These are phyloP conservation scores for Nezara viridula DNA, from an alignment of 2,888 invertebrate genomes.

Conservation along the genomic window DNA sequence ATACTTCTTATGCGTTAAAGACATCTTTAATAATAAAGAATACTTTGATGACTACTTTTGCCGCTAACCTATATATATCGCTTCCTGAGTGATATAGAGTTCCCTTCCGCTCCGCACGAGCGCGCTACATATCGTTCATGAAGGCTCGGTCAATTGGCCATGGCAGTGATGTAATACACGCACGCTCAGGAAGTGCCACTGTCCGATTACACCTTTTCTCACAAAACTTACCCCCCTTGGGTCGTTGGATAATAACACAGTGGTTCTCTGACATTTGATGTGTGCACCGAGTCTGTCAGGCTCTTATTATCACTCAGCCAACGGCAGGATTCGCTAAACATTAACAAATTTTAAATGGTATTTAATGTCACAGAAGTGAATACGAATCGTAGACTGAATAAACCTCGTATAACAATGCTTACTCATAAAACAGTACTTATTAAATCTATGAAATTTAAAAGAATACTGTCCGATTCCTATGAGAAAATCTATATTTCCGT, in stretches of 20 bases:
- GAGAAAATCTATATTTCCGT: no score
- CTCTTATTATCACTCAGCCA: not conserved
- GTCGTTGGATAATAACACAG: not conserved
- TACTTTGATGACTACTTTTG: not conserved
- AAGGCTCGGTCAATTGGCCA: conserved; percentile 33
- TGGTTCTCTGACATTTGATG: not conserved
- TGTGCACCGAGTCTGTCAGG: not conserved
- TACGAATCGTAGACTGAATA: no score
- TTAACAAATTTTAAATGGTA: no score
- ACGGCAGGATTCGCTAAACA: not conserved
- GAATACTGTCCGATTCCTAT: no score
- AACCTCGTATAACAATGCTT: no score
- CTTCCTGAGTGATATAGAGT: not conserved
- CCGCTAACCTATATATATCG: not conserved
- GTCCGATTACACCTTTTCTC: not conserved
- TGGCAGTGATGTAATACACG: not conserved
- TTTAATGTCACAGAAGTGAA: no score
- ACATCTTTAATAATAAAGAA: no score
- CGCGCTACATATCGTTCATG: conserved; percentile 24
- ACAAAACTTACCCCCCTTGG: conserved; percentile 14
- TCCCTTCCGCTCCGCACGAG: not conserved
- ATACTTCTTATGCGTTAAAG: no score
- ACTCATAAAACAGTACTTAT: no score
- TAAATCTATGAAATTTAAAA: no score
- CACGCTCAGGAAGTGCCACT: conserved; percentile 15